A percentile compares a stretch with the other conserved stretches of the same genome.
These are phyloP conservation scores for Amazona vittata DNA, from an alignment of 2,113 vertebrate species.

Conservation along the genomic window DNA sequence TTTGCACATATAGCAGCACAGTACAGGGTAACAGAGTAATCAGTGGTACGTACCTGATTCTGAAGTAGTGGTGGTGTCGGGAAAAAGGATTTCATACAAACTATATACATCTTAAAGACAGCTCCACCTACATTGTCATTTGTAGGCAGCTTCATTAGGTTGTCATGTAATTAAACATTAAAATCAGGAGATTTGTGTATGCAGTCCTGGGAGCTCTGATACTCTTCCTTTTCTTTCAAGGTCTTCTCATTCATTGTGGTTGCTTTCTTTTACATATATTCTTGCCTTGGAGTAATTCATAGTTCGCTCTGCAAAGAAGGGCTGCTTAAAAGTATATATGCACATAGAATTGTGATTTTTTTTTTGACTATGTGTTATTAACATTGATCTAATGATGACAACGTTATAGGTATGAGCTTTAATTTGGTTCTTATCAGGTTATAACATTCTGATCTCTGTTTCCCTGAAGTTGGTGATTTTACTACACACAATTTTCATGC, in stretches of 20 bases:
- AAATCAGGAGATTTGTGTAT: background rate
- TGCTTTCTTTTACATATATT: background rate
- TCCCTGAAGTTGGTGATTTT: background rate
- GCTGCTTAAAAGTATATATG: background rate
- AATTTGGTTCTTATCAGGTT: background rate
- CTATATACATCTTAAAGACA: background rate
- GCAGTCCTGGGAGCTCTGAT: background rate
- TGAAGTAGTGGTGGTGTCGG: background rate
- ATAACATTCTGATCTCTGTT: background rate
- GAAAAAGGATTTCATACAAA: background rate
- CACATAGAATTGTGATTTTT: background rate
- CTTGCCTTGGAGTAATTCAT: background rate
- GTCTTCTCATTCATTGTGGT: background rate
- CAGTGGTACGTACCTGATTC: rapidly evolving
- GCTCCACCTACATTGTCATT: background rate
- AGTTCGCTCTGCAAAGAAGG: background rate
- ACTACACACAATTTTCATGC: background rate
- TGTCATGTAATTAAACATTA: background rate
- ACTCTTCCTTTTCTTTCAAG: background rate
- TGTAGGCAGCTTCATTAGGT: background rate
- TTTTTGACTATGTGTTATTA: background rate
- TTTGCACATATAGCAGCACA: background rate
- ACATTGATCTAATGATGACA: background rate
- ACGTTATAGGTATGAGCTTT: background rate
- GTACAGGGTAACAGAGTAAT: background rate